Conservation (phyloP, 2,888 invertebrate species). For the Stenurella melanura region DNA sequence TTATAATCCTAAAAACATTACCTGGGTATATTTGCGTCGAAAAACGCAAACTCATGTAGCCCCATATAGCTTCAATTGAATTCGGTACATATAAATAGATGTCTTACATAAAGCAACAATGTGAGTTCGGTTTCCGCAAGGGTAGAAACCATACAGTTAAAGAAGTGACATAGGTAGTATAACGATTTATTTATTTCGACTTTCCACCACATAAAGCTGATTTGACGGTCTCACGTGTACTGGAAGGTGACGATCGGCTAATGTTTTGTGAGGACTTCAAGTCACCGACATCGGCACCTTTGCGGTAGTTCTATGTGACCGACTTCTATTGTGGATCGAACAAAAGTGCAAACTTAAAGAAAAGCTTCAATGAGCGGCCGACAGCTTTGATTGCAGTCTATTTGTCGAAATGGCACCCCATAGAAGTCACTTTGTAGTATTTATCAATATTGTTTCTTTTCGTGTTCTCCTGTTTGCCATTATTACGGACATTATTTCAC, state of each 20-base stretch:
- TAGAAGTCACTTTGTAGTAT: slow-evolving; percentile 27
- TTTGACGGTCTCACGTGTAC: slow-evolving; percentile 59
- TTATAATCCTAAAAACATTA: not conserved
- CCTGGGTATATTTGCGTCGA: not conserved
- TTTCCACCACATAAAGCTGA: slow-evolving; percentile 65
- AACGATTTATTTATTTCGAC: slow-evolving; percentile 51
- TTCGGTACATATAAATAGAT: slow-evolving; percentile 1
- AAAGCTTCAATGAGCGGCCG: slow-evolving; percentile 35
- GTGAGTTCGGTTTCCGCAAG: not conserved
- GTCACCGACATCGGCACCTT: slow-evolving; percentile 64
- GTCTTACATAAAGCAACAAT: not conserved
- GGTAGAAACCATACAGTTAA: slow-evolving; percentile 12
- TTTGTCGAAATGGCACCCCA: slow-evolving; percentile 13
- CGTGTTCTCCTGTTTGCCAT: not conserved
- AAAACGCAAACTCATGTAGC: not conserved
- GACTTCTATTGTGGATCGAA: slow-evolving; percentile 28
- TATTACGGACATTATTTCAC: not conserved
- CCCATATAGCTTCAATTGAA: not conserved
- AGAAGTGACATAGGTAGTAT: slow-evolving; percentile 11
- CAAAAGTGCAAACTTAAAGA: slow-evolving; percentile 32
- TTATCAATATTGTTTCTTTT: slow-evolving; percentile 28
- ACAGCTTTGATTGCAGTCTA: slow-evolving; percentile 25
- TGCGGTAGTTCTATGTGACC: slow-evolving; percentile 39
- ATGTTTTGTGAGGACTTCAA: slow-evolving; percentile 57
- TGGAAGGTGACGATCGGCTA: slow-evolving; percentile 63